These are phyloP conservation scores for Sternarchorhynchus goeldii DNA, from an alignment of 2,797 vertebrate genomes.

Conservation along the genomic window DNA sequence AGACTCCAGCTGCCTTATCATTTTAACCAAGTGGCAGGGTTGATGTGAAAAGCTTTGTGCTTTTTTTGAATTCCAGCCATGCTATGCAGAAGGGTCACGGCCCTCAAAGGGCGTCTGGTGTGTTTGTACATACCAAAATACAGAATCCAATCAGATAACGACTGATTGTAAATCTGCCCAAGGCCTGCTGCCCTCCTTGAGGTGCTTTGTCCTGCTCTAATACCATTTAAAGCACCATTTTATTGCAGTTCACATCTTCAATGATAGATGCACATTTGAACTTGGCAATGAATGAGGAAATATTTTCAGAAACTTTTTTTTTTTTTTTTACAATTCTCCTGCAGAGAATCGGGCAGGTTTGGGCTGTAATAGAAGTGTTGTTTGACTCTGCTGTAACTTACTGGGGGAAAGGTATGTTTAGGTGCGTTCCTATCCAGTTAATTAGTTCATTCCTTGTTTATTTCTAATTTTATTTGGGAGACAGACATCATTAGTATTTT, in stretches of 20 bases:
- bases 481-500: too few relatives aligned
- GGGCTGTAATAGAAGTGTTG: slow-evolving; percentile 26
- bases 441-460: not conserved
- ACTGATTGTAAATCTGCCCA: slow-evolving; percentile 35
- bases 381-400: slow-evolving; percentile 20
- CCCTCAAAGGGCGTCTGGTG: slow-evolving; percentile 70
- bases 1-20: slow-evolving; percentile 63
- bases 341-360: slow-evolving; percentile 22
- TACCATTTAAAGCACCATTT: slow-evolving; percentile 15
- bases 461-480: not conserved
- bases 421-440: not conserved
- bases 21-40: slow-evolving; percentile 63
- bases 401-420: not conserved
- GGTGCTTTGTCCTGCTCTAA: slow-evolving; percentile 20
- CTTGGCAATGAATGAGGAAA: slow-evolving; percentile 49
- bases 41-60: slow-evolving; percentile 82
- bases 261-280: slow-evolving; percentile 34
- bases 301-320: slow-evolving; percentile 28
- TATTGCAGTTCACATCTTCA: slow-evolving; percentile 32
- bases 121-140: slow-evolving; percentile 51
- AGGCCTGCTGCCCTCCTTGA: slow-evolving; percentile 27
- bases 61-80: slow-evolving; percentile 76
- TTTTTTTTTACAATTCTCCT: slow-evolving; percentile 14
- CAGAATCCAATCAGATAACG: slow-evolving; percentile 47
- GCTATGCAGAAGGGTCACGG: slow-evolving; percentile 81